phyloP scores from a whole-genome alignment of 2,888 invertebrate species.

The Harpalus rubripes region DNA sequence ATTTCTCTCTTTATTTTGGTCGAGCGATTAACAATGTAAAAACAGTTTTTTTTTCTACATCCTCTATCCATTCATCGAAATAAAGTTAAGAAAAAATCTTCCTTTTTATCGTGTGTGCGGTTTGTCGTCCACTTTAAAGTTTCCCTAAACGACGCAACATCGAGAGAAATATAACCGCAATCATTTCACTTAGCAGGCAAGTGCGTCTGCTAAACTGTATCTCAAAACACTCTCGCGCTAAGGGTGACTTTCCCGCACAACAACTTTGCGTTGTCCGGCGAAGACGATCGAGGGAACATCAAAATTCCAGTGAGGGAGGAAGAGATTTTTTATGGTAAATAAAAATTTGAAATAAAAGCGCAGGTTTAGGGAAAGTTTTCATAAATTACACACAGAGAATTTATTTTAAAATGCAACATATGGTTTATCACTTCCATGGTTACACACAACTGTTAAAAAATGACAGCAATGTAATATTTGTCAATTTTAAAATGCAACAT shows the following conservation, averaged over 20 bases:
- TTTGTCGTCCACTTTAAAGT: slow-evolving; percentile 48
- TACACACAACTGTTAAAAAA: no score
- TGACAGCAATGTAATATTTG: no score
- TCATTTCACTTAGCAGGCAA: slow-evolving; percentile 51
- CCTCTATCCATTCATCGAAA: background rate
- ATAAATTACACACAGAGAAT: no score
- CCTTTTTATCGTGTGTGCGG: background rate
- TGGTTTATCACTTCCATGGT: no score
- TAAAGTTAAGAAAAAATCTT: background rate
- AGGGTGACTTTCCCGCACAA: slow-evolving; percentile 18
- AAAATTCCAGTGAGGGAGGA: background rate
- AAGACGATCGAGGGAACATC: slow-evolving; percentile 11
- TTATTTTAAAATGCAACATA: no score
- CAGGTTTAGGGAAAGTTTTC: no score
- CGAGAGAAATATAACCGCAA: slow-evolving; percentile 50
- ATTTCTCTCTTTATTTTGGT: no score
- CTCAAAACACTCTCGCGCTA: slow-evolving; percentile 1
- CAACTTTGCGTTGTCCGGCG: slow-evolving; percentile 35
- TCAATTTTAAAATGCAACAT: no score
- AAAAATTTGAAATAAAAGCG: no score
- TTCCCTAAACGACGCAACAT: slow-evolving; percentile 51
- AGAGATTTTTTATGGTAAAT: slow-evolving; percentile 18
- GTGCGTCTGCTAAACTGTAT: slow-evolving; percentile 39
- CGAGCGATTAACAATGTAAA: no score
- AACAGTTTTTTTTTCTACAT: no score